Evolutionary conservation across 2,888 invertebrate genomes (phyloP), one percentile per base, ranked within the genome.

Genomic region (Callyntrura sp.): DNA sequence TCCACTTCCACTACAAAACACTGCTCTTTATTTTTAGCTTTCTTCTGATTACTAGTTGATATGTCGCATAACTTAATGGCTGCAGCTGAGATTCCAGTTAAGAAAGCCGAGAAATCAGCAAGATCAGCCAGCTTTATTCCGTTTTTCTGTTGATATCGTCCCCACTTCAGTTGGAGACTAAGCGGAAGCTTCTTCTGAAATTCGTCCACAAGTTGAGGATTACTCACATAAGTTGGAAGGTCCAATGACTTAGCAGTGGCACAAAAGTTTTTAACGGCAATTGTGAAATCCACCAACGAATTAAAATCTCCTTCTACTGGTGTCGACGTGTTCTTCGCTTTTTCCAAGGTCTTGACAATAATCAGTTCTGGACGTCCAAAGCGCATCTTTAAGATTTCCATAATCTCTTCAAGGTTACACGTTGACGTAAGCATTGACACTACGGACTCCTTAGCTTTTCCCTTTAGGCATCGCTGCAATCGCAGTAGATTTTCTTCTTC

Each of bases 381-480:
- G 0, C 28, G 9, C 8, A 55, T 62, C 43, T 55, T 6, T 51
- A 88, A 14, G n/a, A 51, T 43, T 14, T 68, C 28, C 1, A 83
- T 11, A n/a, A 88, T 68, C 0, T 78, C 73, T 0, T 43, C 55
- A 0, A 84, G 11, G 20, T 60, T 73, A 6, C 43, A 51, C n/a
- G 65, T 0, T 9, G 73, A 9, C 0, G 17, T 9, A 5, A 88
- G 20, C 73, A 84, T 35, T 3, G 60, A 23, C 6, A 20, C 28
- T 0, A 88, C 88, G 0, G 84, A 17, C 12, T 88, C 84, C 55
- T 57, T 62, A 0, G 88, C 84, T 51, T 48, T 78, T 20, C 88
- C 88, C 14, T 51, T 84, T 9, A 88, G 48, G 35, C 51, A 28
- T n/a, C 43, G 84, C 51, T 62, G 28, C n/a, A 88, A 23, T 0